Evolutionary conservation across 2,888 invertebrate species (phyloP).

Genomic region (Pammene aurita): DNA sequence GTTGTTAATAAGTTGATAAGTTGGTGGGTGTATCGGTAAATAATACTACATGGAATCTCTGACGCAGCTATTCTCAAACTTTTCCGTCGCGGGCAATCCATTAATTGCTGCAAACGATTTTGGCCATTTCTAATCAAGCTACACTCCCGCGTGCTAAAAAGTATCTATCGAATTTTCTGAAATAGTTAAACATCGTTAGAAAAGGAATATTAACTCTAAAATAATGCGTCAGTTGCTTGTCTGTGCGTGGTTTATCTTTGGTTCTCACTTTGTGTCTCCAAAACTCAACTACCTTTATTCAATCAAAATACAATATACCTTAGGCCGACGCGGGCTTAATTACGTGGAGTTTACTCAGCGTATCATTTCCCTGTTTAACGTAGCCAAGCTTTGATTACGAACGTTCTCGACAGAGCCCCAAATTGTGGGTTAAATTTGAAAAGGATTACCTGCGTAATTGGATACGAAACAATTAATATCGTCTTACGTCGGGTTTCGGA

Average conservation of each 20-base stretch:
- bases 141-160: too few species aligned
- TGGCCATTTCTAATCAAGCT: too few species aligned
- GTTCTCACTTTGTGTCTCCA: neutral
- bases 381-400: slow-evolving; percentile 25
- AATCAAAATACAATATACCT: slow-evolving; percentile 7
- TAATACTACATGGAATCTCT: neutral
- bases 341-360: slow-evolving; percentile 33
- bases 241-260: neutral
- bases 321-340: slow-evolving; percentile 25
- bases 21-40: neutral
- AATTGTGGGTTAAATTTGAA: slow-evolving; percentile 35
- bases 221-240: too few species aligned
- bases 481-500: slow-evolving; percentile 6
- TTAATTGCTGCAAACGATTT: too few species aligned
- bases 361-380: slow-evolving; percentile 31
- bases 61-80: too few species aligned
- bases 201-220: too few species aligned
- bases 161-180: too few species aligned
- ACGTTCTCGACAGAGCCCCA: slow-evolving; percentile 7
- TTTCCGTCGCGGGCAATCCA: too few species aligned
- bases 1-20: slow-evolving; percentile 43
- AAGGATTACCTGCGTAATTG: slow-evolving; percentile 23
- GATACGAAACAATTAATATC: slow-evolving; percentile 29
- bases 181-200: too few species aligned
- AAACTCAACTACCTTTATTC: neutral